Conservation (phyloP, 2,113 vertebrate species). For the Myotis davidii region DNA sequence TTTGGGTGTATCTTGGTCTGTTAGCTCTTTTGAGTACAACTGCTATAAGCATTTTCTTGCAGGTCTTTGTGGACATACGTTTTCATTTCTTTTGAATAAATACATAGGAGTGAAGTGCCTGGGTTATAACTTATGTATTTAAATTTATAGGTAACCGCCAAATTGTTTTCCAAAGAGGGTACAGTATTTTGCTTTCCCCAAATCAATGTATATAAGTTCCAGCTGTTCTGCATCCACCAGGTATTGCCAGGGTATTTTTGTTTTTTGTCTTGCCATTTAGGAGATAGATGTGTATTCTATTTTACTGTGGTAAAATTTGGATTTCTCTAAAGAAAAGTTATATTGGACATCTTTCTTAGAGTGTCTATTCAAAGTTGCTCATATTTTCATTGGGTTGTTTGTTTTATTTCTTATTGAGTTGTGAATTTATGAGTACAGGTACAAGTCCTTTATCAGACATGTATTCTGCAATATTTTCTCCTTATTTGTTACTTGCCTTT, state of each 20-base stretch:
- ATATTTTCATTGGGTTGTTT: background rate
- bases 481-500: background rate
- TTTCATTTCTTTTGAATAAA: constrained; percentile 27
- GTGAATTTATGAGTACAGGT: background rate
- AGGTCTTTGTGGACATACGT: background rate
- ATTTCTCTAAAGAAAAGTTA: constrained; percentile 26
- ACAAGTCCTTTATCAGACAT: background rate
- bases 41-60: background rate
- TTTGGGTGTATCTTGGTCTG: background rate
- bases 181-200: background rate
- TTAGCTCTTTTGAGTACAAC: constrained; percentile 32
- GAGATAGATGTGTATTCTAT: background rate
- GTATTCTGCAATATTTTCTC: constrained; percentile 12
- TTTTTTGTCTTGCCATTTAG: background rate
- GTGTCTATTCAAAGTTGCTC: background rate
- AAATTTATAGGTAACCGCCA: background rate
- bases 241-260: background rate
- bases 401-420: constrained; percentile 25
- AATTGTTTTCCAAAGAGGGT: background rate
- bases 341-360: background rate
- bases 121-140: background rate
- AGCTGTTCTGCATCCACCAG: background rate
- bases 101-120: background rate
- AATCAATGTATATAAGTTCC: background rate
- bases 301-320: background rate